phyloP scores from a whole-genome alignment of 2,797 vertebrate genomes.

The Falco naumanni region DNA sequence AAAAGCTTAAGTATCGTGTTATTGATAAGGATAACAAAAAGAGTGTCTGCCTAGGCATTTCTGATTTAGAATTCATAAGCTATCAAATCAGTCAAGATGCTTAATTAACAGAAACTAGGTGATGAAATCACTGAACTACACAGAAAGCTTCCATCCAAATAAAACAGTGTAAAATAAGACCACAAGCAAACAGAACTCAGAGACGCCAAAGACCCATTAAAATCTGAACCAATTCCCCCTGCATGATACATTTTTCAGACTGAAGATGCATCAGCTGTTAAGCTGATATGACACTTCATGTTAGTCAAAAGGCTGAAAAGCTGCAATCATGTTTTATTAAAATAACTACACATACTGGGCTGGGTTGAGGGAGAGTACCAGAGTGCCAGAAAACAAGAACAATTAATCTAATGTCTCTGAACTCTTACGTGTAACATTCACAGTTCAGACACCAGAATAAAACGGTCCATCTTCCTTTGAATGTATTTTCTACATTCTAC shows the following conservation, averaged over 20 bases:
- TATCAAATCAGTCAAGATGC: not conserved
- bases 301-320: constrained; percentile 60
- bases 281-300: constrained; percentile 41
- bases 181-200: not conserved
- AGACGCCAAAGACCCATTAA: constrained; percentile 35
- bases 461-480: not conserved
- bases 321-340: constrained; percentile 62
- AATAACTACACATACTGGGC: constrained; percentile 17
- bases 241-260: constrained; percentile 13
- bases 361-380: not conserved
- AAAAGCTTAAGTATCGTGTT: constrained; percentile 25
- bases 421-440: not conserved
- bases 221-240: constrained; percentile 1
- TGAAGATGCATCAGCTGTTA: constrained; percentile 44
- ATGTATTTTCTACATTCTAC: not conserved
- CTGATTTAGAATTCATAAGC: constrained; percentile 18
- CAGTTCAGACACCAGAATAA: not conserved
- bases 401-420: constrained; percentile 23
- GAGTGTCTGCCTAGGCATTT: not conserved
- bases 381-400: constrained; percentile 2
- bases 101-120: constrained; percentile 10
- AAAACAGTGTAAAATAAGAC: not conserved
- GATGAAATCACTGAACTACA: not conserved
- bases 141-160: not conserved
- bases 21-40: constrained; percentile 58